Conservation (phyloP, 2,113 vertebrate genomes). For the Tympanuchus pallidicinctus region DNA sequence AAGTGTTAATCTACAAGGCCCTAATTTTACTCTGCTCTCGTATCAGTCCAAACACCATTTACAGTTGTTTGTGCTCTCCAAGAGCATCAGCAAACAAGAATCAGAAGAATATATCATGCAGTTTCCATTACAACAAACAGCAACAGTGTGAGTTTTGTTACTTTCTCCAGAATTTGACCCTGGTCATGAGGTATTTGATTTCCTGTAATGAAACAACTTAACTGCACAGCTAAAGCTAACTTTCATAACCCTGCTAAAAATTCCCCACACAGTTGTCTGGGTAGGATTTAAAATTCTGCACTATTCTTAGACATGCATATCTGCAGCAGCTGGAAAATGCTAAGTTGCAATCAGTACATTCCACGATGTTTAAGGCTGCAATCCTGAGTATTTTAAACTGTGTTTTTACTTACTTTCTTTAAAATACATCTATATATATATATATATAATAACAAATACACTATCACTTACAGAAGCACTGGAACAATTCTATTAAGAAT, state of each 20-base stretch:
- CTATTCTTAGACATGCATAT: slow-evolving; percentile 68
- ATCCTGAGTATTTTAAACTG: background rate
- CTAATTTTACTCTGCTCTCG: background rate
- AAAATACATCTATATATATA: background rate
- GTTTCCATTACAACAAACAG: background rate
- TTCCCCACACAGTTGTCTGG: slow-evolving; percentile 64
- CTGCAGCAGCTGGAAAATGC: slow-evolving; percentile 65
- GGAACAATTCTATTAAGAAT: background rate
- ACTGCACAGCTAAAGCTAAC: background rate
- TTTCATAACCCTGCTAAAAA: slow-evolving; percentile 61
- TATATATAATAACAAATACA: too few species aligned
- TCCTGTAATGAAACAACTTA: background rate
- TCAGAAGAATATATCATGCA: background rate
- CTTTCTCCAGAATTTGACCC: background rate
- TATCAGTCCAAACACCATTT: background rate
- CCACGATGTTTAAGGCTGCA: background rate
- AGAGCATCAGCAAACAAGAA: background rate
- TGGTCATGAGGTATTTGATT: background rate
- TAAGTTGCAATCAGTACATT: slow-evolving; percentile 27
- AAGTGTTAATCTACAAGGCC: background rate
- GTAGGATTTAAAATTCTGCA: slow-evolving; percentile 43
- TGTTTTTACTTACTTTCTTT: background rate
- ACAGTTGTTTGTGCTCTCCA: background rate
- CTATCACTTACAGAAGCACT: background rate
- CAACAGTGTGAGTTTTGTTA: background rate